Percentiles rank a stretch among this genome's conserved stretches.
These are phyloP conservation scores for Leiothrix lutea DNA, from an alignment of 2,113 vertebrate species.

Conservation along the genomic window DNA sequence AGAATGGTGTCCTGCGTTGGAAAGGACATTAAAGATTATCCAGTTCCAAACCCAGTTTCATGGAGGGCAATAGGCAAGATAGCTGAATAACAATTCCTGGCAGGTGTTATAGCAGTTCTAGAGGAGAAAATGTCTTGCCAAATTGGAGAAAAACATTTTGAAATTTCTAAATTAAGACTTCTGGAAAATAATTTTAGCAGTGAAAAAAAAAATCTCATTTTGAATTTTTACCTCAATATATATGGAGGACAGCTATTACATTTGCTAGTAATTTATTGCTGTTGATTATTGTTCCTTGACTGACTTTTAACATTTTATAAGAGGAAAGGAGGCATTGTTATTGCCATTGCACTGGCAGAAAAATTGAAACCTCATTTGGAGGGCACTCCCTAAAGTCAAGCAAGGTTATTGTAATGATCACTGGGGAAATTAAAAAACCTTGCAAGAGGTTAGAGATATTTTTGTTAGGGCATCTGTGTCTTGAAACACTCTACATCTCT, in stretches of 20 bases:
- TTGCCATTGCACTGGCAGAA: not conserved
- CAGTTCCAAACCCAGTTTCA: not conserved
- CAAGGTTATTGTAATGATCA: slow-evolving; percentile 7
- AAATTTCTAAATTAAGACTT: not conserved
- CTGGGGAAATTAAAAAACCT: slow-evolving; percentile 25
- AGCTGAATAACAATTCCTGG: not conserved
- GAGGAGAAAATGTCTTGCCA: not conserved
- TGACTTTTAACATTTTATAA: not conserved
- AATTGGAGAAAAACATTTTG: not conserved
- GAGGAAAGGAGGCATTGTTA: not conserved
- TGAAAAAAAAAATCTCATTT: not conserved
- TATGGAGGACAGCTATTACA: not conserved
- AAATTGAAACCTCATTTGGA: slow-evolving; percentile 24
- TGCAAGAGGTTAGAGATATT: not conserved
- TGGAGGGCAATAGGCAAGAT: not conserved
- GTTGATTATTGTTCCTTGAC: not conserved
- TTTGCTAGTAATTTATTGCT: not conserved
- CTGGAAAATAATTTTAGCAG: not conserved
- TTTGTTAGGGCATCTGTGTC: not conserved
- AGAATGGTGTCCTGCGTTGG: not conserved
- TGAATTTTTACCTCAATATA: not conserved
- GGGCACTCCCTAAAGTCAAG: not conserved
- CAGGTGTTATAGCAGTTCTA: not conserved
- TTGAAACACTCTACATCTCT: not conserved
- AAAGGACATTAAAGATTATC: not conserved